Evolutionary conservation across 2,797 vertebrate genomes (phyloP), one percentile per base, ranked within the genome.

Genomic region (Amphiprion clarkii): DNA sequence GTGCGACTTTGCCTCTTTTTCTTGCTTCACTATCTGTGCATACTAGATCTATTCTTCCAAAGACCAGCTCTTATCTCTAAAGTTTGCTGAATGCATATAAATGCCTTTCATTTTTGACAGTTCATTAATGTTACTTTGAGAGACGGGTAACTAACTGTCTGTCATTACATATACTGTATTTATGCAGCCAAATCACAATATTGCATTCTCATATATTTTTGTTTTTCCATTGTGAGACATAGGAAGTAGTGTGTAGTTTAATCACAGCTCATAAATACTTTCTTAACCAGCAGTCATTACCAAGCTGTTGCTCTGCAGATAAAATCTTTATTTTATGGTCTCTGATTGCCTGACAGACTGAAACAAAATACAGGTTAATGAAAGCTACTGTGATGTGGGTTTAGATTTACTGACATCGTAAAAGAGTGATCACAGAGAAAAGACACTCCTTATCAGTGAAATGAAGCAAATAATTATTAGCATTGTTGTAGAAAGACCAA

Each of bases 241-340:
- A 7, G 40, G 29, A 61, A 54, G 55, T 44, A 4, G 16, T 21
- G 25, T 46, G 51, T 39, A 55, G 55, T 61, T 67, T 21, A 51
- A 62, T 68, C 65, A 21, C 49, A 25, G 46, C 51, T 54, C 71
- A 39, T 54, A 60, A 59, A 59, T 55, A 23, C 19, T 57, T 66
- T 57, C 52, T 57, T 62, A 25, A 76, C 23, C 16, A 51, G 58
- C 46, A 51, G 74, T 36, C 33, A 13, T 76, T 56, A 57, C 19
- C 44, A 63, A 23, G 59, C 53, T 69, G 58, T 52, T 63, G 49
- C 49, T 31, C 31, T 29, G 33, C 10, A 57, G 21, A 57, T 40
- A 27, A 54, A 67, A 54, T 23, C 13, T 4, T 40, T 16, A 40
- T 53, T 54, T 66, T 40, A 54, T 25, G 6, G 25, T 25, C 65